Conservation (phyloP, 1,140 invertebrate genomes). For the Philaenus spumarius region DNA sequence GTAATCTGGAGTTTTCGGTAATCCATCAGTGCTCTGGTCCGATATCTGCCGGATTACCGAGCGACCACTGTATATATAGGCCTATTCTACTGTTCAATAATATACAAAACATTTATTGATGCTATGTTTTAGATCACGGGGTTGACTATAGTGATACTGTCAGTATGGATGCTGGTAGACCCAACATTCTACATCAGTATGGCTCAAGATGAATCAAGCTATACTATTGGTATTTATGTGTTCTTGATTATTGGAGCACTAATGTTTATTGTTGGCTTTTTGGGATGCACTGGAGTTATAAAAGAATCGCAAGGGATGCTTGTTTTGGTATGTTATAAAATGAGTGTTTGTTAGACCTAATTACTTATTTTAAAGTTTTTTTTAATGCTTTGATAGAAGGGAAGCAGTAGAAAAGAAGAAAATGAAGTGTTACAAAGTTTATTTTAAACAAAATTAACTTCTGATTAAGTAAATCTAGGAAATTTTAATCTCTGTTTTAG, state of each 20-base stretch:
- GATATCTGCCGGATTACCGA: too few species aligned
- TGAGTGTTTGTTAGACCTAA: too few species aligned
- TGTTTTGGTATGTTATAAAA: conserved; percentile 56
- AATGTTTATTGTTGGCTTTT: conserved; percentile 77
- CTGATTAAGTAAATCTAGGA: too few species aligned
- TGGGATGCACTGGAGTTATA: conserved; percentile 86
- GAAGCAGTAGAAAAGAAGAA: too few species aligned
- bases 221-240: conserved; percentile 63
- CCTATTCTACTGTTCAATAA: neutral
- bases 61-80: neutral
- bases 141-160: conserved; percentile 53
- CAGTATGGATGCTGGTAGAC: conserved; percentile 72
- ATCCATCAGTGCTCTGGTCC: too few species aligned
- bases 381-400: too few species aligned
- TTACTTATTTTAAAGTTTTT: too few species aligned
- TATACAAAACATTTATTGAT: neutral
- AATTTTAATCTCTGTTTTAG: too few species aligned
- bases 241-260: conserved; percentile 70
- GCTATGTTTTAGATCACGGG: conserved; percentile 58
- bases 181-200: conserved; percentile 63
- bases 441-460: too few species aligned
- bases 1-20: too few species aligned
- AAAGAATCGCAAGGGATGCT: conserved; percentile 83
- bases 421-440: too few species aligned
- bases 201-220: conserved; percentile 59